Percentiles rank a stretch among this genome's conserved stretches.
phyloP scores from a whole-genome alignment of 2,113 vertebrate genomes.

The Ginglymostoma cirratum region DNA sequence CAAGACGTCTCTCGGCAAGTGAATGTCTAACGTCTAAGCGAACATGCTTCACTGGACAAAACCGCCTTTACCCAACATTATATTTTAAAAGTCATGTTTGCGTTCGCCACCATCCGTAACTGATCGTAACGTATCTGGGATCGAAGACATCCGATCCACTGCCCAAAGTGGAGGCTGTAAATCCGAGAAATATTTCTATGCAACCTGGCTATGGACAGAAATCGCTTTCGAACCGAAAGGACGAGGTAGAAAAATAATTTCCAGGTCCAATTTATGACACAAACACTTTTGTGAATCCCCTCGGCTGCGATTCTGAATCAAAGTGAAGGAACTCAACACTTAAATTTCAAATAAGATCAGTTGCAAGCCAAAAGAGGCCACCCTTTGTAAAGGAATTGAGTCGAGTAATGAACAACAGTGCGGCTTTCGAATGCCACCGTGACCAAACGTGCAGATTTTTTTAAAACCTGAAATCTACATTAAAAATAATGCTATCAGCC shows the following conservation, averaged over 20 bases:
- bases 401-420: neutral
- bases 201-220: neutral
- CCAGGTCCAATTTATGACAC: neutral
- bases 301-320: neutral
- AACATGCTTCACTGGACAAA: neutral
- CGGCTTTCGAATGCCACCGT: neutral
- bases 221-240: neutral
- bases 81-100: neutral
- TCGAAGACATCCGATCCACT: neutral
- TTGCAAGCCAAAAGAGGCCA: neutral
- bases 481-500: neutral
- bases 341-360: conserved; percentile 2
- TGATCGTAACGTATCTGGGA: neutral
- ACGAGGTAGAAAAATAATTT: neutral
- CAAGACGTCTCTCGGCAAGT: neutral
- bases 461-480: neutral
- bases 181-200: neutral
- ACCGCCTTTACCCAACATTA: neutral
- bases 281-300: neutral
- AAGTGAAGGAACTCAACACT: neutral
- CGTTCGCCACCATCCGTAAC: neutral
- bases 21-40: neutral
- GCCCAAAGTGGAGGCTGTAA: neutral
- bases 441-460: neutral
- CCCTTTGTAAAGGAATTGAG: neutral